These are phyloP conservation scores for Eleginops maclovinus DNA, from an alignment of 2,113 vertebrate genomes.

Conservation along the genomic window DNA sequence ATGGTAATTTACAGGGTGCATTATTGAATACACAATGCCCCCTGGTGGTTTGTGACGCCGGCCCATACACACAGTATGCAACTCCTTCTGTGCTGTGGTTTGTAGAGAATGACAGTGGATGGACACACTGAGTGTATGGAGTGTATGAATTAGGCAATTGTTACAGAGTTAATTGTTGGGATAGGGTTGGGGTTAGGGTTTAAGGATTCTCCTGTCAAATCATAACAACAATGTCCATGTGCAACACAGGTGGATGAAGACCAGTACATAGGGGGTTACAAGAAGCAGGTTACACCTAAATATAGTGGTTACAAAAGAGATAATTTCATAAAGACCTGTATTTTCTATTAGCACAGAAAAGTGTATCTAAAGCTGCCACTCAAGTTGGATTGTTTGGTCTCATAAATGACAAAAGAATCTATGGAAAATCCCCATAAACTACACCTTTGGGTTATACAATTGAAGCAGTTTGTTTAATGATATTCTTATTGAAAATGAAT, in stretches of 20 bases:
- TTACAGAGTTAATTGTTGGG: slow-evolving; percentile 1
- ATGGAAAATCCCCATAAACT: background rate
- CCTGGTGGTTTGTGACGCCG: slow-evolving; percentile 82
- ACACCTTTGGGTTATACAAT: background rate
- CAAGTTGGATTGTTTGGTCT: background rate
- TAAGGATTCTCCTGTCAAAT: background rate
- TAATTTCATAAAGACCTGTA: background rate
- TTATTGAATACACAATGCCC: slow-evolving; percentile 88
- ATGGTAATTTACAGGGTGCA: slow-evolving; percentile 79
- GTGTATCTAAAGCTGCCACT: background rate
- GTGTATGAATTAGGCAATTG: slow-evolving; percentile 13
- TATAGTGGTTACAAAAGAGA: background rate
- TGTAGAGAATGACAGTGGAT: slow-evolving; percentile 36
- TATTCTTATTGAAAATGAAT: background rate
- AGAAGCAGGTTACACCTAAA: background rate
- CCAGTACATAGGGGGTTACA: background rate
- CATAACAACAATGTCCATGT: slow-evolving; percentile 1
- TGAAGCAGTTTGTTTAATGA: background rate
- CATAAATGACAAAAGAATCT: background rate
- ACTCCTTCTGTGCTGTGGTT: slow-evolving; percentile 31
- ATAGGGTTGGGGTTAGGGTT: background rate
- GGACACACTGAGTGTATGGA: slow-evolving; percentile 2
- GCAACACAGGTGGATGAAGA: background rate
- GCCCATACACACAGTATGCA: slow-evolving; percentile 41
- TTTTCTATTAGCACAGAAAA: background rate